These are phyloP conservation scores for Epinephelus cyanopodus DNA, from an alignment of 2,113 vertebrate genomes.

Conservation along the genomic window DNA sequence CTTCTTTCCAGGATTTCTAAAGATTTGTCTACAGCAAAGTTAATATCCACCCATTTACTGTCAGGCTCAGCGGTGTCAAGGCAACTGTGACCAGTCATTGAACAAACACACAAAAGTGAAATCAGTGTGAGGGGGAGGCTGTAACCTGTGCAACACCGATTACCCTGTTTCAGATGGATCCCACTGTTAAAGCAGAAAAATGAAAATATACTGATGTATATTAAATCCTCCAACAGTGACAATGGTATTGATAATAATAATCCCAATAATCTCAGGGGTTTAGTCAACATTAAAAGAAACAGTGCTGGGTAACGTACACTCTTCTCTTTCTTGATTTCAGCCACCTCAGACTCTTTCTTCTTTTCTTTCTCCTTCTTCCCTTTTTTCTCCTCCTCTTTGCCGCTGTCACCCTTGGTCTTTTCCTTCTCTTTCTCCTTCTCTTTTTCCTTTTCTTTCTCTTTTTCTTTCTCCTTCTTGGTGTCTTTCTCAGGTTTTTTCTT, in stretches of 20 bases:
- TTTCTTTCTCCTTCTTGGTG: conserved; percentile 91
- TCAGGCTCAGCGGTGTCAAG: neutral
- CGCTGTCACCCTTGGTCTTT: conserved; percentile 86
- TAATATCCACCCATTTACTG: conserved; percentile 2
- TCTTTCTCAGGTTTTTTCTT: conserved; percentile 98
- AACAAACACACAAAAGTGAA: conserved; percentile 6
- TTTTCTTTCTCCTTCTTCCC: conserved; percentile 89
- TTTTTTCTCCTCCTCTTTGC: conserved; percentile 88
- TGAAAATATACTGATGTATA: neutral
- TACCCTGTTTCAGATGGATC: neutral
- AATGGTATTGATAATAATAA: neutral
- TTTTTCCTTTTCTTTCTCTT: conserved; percentile 89
- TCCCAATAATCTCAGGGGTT: neutral
- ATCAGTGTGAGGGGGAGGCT: neutral
- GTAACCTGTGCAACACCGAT: neutral
- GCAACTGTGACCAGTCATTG: neutral
- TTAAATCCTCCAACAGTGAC: neutral
- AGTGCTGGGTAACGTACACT: conserved; percentile 48
- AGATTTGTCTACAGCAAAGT: conserved; percentile 2
- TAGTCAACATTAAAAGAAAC: neutral
- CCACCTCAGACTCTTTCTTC: conserved; percentile 80
- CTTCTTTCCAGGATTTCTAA: conserved; percentile 9
- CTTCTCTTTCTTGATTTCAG: conserved; percentile 90
- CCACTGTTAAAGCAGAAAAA: neutral
- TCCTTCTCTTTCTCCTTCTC: conserved; percentile 92